A percentile compares a stretch with the other conserved stretches of the same genome.
Evolutionary conservation across 2,888 invertebrate species (phyloP).

Genomic region (Euproctis similis): DNA sequence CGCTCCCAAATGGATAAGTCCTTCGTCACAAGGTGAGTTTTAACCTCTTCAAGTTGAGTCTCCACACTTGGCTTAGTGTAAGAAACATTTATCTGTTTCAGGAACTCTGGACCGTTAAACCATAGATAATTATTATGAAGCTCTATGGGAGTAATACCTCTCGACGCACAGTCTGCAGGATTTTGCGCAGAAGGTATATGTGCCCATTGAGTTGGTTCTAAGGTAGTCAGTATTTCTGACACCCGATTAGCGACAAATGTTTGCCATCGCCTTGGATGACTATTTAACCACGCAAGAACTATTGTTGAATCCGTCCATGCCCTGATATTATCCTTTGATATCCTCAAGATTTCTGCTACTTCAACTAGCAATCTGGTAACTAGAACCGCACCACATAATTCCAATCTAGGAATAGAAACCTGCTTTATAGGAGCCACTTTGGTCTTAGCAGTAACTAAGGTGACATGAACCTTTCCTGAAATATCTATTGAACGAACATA

Average conservation of each 20-base stretch:
- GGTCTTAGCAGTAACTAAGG: background rate
- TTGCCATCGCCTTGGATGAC: slow-evolving; percentile 1
- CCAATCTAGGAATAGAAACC: slow-evolving; percentile 1
- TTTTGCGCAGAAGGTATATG: slow-evolving; percentile 1
- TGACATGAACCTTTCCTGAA: background rate
- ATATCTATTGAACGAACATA: background rate
- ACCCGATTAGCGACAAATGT: background rate
- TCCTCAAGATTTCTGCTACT: background rate
- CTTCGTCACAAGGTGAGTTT: no score
- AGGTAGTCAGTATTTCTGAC: background rate
- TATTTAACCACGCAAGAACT: slow-evolving; percentile 1
- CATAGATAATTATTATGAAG: background rate
- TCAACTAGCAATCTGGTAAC: background rate
- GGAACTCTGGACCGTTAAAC: background rate
- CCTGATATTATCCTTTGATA: background rate
- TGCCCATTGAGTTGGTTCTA: slow-evolving; percentile 1
- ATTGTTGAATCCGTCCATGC: slow-evolving; percentile 2
- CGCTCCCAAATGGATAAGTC: no score
- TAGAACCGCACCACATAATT: slow-evolving; percentile 3
- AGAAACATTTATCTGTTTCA: background rate
- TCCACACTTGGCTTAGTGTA: background rate
- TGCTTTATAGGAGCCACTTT: slow-evolving; percentile 2
- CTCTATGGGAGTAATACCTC: background rate
- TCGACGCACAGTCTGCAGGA: slow-evolving; percentile 2
- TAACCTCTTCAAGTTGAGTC: no score